phyloP scores from a whole-genome alignment of 2,888 invertebrate genomes.

The Eupithecia abbreviata region DNA sequence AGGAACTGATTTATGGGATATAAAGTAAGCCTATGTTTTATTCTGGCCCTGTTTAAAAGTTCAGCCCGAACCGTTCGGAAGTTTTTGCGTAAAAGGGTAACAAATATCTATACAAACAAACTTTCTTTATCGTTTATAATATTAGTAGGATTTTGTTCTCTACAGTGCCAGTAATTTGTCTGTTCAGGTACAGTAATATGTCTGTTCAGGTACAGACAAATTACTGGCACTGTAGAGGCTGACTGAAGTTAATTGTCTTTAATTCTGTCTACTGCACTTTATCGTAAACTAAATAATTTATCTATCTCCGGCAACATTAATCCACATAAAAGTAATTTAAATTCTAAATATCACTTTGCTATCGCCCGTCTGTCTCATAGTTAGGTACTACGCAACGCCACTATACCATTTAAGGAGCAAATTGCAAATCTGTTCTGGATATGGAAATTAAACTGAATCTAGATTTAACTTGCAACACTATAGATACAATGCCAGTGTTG shows the following conservation, averaged over 20 bases:
- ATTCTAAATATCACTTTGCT: conserved; percentile 15
- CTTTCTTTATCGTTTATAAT: too few relatives aligned
- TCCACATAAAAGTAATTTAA: conserved; percentile 1
- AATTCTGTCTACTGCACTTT: background rate
- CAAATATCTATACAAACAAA: too few relatives aligned
- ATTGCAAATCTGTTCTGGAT: conserved; percentile 53
- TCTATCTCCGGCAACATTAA: background rate
- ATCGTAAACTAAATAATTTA: conserved; percentile 3
- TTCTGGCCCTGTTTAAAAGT: too few relatives aligned
- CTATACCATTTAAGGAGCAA: conserved; percentile 52
- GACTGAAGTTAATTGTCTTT: background rate
- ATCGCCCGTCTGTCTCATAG: conserved; percentile 53
- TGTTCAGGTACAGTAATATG: too few relatives aligned
- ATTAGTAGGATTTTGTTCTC: too few relatives aligned
- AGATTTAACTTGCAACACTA: conserved; percentile 49
- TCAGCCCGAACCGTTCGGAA: too few relatives aligned
- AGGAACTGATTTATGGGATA: too few relatives aligned
- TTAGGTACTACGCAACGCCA: conserved; percentile 50
- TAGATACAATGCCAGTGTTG: conserved; percentile 48
- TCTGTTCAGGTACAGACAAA: background rate
- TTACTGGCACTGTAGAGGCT: background rate
- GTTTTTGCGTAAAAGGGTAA: too few relatives aligned
- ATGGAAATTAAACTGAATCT: conserved; percentile 49
- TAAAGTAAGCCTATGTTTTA: too few relatives aligned
- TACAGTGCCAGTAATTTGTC: too few relatives aligned